Evolutionary conservation across 2,113 vertebrate genomes (phyloP), one percentile per base, ranked within the genome.

Genomic region (Apteryx mantelli): DNA sequence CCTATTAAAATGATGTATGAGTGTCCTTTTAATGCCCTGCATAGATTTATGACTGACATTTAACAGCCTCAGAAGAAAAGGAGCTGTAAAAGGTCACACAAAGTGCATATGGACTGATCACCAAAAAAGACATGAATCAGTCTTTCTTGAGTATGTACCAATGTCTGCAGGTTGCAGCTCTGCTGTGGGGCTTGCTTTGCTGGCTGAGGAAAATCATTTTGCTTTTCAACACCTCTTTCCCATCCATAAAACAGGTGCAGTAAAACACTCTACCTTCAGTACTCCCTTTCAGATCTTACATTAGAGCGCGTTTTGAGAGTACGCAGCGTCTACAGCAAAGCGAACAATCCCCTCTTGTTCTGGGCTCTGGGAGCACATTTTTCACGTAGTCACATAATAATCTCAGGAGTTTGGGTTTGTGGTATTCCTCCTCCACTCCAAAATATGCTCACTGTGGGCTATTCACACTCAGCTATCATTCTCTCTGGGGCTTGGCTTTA

Each of bases 401-500:
- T 60, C 61, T 73, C 61, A 61, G 42, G 66, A 73, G n/a, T 52
- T 11, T 69, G 40, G 48, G 48, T 34, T 50, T 76, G 52, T 87
- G 71, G 30, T 48, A 82, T 89, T 94, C 93, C 74, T 92, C 91
- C 65, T 76, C 89, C 82, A 36, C 63, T 78, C 38, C 66, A 60
- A 96, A 96, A 60, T 73, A 96, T 77, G 79, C 40, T 93, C 60
- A 11, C 40, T 2, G 73, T 92, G 86, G 94, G 77, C 56, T 84
- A 52, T 55, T 46, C 46, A 71, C 16, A 64, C 5, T 66, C 86
- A 91, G 52, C 46, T 26, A 30, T 71, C 58, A 53, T 46, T 85
- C 92, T 92, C 44, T 58, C 86, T 50, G 69, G 53, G 30, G 11
- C 53, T 44, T 77, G 52, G 64, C 64, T 74, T 77, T 77, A 53